These are phyloP conservation scores for Dilophus febrilis DNA, from an alignment of 2,888 invertebrate genomes.

Conservation along the genomic window DNA sequence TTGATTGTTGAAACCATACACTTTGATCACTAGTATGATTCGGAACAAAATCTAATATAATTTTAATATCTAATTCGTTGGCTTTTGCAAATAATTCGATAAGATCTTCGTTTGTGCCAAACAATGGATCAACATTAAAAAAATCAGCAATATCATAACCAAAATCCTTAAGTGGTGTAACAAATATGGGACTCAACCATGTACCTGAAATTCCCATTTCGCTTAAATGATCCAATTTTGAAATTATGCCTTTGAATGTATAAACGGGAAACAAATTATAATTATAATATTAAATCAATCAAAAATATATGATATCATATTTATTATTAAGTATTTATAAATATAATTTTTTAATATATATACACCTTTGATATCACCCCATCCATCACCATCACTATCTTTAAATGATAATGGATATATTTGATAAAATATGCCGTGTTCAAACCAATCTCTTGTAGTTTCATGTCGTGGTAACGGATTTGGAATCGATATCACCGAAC, in stretches of 20 bases:
- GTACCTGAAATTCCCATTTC: conserved; percentile 49
- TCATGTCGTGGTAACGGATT: background rate
- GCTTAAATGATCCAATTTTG: conserved; percentile 41
- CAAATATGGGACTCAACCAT: conserved; percentile 51
- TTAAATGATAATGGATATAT: conserved; percentile 64
- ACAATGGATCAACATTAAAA: conserved; percentile 45
- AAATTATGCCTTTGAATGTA: conserved; percentile 23
- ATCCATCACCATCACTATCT: conserved; percentile 62
- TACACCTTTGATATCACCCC: conserved; percentile 42
- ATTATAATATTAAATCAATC: no score
- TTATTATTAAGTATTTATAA: no score
- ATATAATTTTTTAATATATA: no score
- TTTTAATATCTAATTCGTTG: conserved; percentile 35
- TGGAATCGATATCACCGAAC: no score
- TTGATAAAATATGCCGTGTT: conserved; percentile 57
- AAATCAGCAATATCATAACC: conserved; percentile 65
- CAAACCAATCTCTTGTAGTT: conserved; percentile 47
- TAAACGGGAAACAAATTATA: background rate
- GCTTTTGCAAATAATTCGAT: conserved; percentile 39
- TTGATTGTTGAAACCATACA: conserved; percentile 59
- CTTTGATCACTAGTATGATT: conserved; percentile 59
- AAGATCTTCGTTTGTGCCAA: conserved; percentile 55
- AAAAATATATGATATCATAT: no score
- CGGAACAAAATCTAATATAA: conserved; percentile 49
- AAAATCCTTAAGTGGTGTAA: conserved; percentile 51